phyloP scores from a whole-genome alignment of 1,140 invertebrate species.

The Drosophila arawakana region DNA sequence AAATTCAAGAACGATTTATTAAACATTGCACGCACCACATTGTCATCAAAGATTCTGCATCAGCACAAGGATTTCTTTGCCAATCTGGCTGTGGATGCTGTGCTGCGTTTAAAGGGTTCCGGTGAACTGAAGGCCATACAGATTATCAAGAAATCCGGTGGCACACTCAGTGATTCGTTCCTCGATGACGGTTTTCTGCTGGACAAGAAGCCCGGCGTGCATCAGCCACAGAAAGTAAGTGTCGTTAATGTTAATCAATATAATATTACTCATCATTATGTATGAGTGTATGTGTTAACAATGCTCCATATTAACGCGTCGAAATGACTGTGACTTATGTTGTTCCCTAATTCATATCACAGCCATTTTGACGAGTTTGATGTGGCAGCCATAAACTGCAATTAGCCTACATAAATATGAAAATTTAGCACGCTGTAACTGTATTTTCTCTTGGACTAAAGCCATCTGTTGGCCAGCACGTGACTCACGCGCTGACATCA shows the following conservation, averaged over 20 bases:
- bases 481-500: constrained; percentile 6
- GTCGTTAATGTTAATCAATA: background rate
- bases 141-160: constrained; percentile 98
- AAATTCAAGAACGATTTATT: constrained; percentile 95
- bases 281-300: background rate
- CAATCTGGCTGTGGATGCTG: constrained; percentile 97
- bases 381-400: constrained; percentile 44
- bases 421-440: background rate
- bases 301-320: constrained; percentile 66
- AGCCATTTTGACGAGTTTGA: constrained; percentile 85
- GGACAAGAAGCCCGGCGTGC: constrained; percentile 97
- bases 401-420: background rate
- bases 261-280: constrained; percentile 5
- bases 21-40: constrained; percentile 98
- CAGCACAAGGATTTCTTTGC: constrained; percentile 99
- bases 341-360: constrained; percentile 73
- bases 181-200: constrained; percentile 99
- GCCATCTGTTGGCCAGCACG: constrained; percentile 7
- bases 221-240: constrained; percentile 91
- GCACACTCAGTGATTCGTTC: constrained; percentile 96
- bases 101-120: constrained; percentile 97
- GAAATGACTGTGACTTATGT: constrained; percentile 83
- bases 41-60: constrained; percentile 99
- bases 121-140: constrained; percentile 98
- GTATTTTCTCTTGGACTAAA: background rate